Percentiles rank a stretch among this genome's conserved stretches.
phyloP scores from a whole-genome alignment of 2,113 vertebrate genomes.

The Vimba vimba region DNA sequence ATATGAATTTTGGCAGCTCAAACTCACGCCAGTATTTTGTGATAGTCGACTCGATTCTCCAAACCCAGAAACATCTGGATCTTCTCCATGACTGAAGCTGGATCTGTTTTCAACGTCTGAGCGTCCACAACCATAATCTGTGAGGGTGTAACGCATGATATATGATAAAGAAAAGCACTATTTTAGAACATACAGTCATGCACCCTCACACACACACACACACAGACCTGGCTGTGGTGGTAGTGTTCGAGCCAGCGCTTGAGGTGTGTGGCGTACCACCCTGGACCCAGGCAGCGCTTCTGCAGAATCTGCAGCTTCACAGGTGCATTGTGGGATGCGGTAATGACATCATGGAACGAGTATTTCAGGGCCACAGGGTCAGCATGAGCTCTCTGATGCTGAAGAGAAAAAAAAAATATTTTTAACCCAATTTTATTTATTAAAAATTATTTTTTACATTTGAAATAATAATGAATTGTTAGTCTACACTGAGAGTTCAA shows the following conservation, averaged over 20 bases:
- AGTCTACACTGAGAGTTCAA: not conserved
- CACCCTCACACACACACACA: not conserved
- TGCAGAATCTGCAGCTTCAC: slow-evolving; percentile 86
- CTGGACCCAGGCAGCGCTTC: slow-evolving; percentile 92
- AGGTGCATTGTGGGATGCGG: slow-evolving; percentile 78
- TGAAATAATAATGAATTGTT: not conserved
- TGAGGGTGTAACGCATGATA: slow-evolving; percentile 10
- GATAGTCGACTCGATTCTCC: slow-evolving; percentile 87
- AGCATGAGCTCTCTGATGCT: slow-evolving; percentile 96
- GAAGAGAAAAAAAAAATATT: not conserved
- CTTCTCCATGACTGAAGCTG: slow-evolving; percentile 92
- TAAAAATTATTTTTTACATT: not conserved
- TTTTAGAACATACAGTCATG: not conserved
- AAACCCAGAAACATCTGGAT: slow-evolving; percentile 93
- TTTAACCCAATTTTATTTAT: too few relatives aligned
- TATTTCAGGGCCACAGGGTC: slow-evolving; percentile 91
- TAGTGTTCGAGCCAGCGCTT: slow-evolving; percentile 92
- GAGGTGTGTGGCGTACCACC: slow-evolving; percentile 92
- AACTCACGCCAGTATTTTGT: slow-evolving; percentile 94
- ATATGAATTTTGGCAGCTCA: not conserved
- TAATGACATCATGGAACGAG: slow-evolving; percentile 94
- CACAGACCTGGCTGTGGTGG: slow-evolving; percentile 85
- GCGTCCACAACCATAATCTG: slow-evolving; percentile 95
- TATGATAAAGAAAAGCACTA: not conserved
- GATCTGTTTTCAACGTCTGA: slow-evolving; percentile 92